Conservation (phyloP, 2,888 invertebrate genomes). For the Spodoptera littoralis region DNA sequence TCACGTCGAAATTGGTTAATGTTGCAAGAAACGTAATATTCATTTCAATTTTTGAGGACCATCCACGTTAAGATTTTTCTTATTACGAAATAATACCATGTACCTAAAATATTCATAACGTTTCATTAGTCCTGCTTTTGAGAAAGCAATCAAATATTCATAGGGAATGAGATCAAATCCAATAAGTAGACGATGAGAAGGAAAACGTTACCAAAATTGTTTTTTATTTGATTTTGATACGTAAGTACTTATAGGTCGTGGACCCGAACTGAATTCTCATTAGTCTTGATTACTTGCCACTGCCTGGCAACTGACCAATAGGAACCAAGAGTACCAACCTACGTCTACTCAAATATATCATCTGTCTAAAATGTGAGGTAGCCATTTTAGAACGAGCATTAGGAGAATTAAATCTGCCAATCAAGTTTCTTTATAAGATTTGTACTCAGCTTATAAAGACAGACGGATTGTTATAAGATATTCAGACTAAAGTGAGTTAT, state of each 20-base stretch:
- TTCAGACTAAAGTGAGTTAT: background rate
- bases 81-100: slow-evolving; percentile 26
- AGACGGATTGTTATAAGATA: slow-evolving; percentile 13
- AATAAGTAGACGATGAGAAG: slow-evolving; percentile 20
- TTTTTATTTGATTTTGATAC: slow-evolving; percentile 31
- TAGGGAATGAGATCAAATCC: slow-evolving; percentile 29
- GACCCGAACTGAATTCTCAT: slow-evolving; percentile 15
- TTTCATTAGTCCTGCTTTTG: slow-evolving; percentile 30
- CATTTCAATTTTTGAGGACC: slow-evolving; percentile 10
- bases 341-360: slow-evolving; percentile 1
- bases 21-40: slow-evolving; percentile 8
- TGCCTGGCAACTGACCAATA: slow-evolving; percentile 10
- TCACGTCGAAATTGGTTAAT: slow-evolving; percentile 9
- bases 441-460: slow-evolving; percentile 1
- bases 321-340: background rate
- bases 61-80: slow-evolving; percentile 20
- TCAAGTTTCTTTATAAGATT: slow-evolving; percentile 11
- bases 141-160: slow-evolving; percentile 46
- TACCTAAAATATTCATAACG: slow-evolving; percentile 28
- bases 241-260: slow-evolving; percentile 3
- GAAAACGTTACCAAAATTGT: slow-evolving; percentile 19
- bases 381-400: slow-evolving; percentile 20
- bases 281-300: slow-evolving; percentile 19
- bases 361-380: slow-evolving; percentile 10
- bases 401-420: slow-evolving; percentile 32